Conservation (phyloP, 1,140 invertebrate species). For the Goniozus legneri region DNA sequence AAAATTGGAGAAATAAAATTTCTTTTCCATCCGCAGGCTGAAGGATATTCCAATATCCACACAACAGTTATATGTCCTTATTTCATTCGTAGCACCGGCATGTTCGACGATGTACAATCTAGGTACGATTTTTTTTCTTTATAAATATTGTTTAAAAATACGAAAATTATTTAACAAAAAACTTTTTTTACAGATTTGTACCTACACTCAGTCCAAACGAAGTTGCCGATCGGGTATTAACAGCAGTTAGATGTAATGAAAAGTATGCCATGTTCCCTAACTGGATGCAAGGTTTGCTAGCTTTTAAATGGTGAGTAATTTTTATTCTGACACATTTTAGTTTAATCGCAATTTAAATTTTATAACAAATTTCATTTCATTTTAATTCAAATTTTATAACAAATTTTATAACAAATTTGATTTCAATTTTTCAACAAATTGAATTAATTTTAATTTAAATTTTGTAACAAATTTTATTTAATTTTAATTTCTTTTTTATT, state of each 20-base stretch:
- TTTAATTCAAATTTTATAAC: neutral
- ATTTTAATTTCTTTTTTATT: neutral
- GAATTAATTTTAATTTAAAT: neutral
- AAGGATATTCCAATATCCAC: constrained; percentile 70
- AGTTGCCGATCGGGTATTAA: constrained; percentile 79
- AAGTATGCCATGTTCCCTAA: constrained; percentile 75
- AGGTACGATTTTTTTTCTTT: constrained; percentile 57
- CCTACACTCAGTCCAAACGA: constrained; percentile 81
- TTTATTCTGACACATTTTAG: neutral
- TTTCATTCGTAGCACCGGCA: constrained; percentile 83
- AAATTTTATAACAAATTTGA: neutral
- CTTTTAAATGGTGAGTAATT: constrained; percentile 65
- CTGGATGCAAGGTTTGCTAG: constrained; percentile 63
- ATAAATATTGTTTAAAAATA: neutral
- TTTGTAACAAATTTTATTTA: too few species aligned
- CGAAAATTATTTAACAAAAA: neutral
- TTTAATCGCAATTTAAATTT: neutral
- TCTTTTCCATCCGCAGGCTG: too few species aligned
- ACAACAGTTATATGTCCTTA: constrained; percentile 91
- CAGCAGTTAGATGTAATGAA: constrained; percentile 78
- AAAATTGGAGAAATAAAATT: too few species aligned
- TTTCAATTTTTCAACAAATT: neutral
- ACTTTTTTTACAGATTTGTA: constrained; percentile 61
- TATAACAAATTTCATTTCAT: neutral
- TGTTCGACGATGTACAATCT: constrained; percentile 87